phyloP scores from a whole-genome alignment of 2,888 invertebrate species.

The Diaprepes abbreviatus region DNA sequence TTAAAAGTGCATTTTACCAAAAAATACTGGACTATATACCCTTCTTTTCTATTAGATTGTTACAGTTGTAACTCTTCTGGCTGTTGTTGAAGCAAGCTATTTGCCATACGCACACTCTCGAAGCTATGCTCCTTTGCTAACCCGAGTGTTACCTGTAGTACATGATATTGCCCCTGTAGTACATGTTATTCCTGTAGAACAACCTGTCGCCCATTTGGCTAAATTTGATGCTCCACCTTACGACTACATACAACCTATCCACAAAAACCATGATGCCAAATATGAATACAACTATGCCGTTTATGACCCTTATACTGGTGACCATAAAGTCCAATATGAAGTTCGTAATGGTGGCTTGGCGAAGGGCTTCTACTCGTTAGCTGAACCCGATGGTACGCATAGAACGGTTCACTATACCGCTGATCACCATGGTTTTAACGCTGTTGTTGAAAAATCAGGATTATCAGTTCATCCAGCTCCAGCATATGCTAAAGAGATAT shows the following conservation, averaged over 20 bases:
- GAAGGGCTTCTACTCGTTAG: conserved; percentile 71
- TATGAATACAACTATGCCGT: conserved; percentile 77
- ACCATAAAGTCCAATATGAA: conserved; percentile 69
- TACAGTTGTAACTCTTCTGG: neutral
- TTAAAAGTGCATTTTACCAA: no score
- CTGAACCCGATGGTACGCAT: conserved; percentile 67
- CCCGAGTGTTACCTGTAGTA: no score
- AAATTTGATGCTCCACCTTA: neutral
- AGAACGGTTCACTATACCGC: conserved; percentile 76
- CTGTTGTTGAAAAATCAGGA: conserved; percentile 76
- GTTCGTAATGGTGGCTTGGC: conserved; percentile 73
- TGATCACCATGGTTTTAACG: conserved; percentile 79
- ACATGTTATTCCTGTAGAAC: no score
- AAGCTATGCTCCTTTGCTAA: no score
- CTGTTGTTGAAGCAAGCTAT: neutral
- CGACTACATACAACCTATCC: conserved; percentile 65
- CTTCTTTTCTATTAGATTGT: neutral
- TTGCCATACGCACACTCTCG: neutral
- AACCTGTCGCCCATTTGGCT: neutral
- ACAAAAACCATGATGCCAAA: conserved; percentile 62
- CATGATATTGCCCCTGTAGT: no score
- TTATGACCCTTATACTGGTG: conserved; percentile 74
- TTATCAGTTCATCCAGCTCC: conserved; percentile 66
- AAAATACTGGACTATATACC: no score
- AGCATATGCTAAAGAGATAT: neutral